Conservation (phyloP, 2,113 vertebrate genomes). For the Elaphurus davidianus region DNA sequence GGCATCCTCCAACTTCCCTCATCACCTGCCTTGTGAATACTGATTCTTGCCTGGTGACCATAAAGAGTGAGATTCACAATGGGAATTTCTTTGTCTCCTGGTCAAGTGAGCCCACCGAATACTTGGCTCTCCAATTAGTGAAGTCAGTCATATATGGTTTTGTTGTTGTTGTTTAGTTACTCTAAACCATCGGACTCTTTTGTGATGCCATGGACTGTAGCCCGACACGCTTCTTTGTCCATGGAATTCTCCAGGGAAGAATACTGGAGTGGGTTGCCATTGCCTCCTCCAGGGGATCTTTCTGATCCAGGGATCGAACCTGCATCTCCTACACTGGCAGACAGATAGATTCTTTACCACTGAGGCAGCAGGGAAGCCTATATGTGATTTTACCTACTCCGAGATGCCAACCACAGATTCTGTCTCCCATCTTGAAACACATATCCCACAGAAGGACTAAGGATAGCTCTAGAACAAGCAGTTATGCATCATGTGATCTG, state of each 20-base stretch:
- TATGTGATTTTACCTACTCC: not conserved
- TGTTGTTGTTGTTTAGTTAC: not conserved
- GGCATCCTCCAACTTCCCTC: not conserved
- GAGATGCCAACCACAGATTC: not conserved
- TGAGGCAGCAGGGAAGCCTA: not conserved
- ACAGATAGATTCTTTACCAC: not conserved
- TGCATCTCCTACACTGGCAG: not conserved
- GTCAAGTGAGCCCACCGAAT: not conserved
- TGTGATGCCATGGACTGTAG: not conserved
- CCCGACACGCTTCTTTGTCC: not conserved
- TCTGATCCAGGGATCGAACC: not conserved
- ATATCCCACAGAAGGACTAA: not conserved
- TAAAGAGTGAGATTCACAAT: not conserved
- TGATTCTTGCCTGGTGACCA: not conserved
- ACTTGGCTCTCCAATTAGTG: not conserved
- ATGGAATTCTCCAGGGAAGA: not conserved
- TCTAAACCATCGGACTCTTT: not conserved
- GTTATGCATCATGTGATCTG: not conserved
- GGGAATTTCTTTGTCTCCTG: not conserved
- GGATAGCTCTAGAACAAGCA: not conserved
- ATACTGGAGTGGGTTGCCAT: not conserved
- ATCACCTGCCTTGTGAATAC: not conserved
- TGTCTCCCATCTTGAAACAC: not conserved
- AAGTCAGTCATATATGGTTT: not conserved
- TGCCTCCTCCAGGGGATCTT: not conserved